Percentiles rank a stretch among this genome's conserved stretches.
Conservation (phyloP, 2,888 invertebrate species). For the Idaea biselata region DNA sequence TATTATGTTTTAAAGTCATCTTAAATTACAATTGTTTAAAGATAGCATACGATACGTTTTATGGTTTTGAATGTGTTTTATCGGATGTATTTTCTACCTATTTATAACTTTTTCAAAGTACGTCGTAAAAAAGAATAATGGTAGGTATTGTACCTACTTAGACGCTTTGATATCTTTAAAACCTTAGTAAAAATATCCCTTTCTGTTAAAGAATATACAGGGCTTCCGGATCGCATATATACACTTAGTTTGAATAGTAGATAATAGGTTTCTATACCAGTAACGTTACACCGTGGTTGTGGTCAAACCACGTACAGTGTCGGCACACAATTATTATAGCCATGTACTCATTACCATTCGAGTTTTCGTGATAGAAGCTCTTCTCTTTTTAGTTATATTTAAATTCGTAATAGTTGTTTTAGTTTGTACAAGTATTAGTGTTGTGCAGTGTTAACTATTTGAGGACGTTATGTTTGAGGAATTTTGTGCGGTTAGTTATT, state of each 20-base stretch:
- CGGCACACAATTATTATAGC: conserved; percentile 27
- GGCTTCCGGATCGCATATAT: conserved; percentile 21
- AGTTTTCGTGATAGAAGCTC: conserved; percentile 39
- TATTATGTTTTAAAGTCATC: neutral
- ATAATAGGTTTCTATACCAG: conserved; percentile 25
- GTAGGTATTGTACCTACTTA: conserved; percentile 10
- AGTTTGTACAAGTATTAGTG: neutral
- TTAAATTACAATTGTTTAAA: conserved; percentile 7
- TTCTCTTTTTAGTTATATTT: conserved; percentile 27
- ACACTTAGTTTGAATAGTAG: conserved; percentile 29
- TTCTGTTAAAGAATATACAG: conserved; percentile 19
- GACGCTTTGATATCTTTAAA: conserved; percentile 6
- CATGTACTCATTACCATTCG: conserved; percentile 42
- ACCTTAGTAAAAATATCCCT: conserved; percentile 21
- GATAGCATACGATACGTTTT: conserved; percentile 3
- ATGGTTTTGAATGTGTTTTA: too few relatives aligned
- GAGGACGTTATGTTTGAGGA: neutral
- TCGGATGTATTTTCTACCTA: too few relatives aligned
- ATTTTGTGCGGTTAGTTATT: neutral
- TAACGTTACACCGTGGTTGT: conserved; percentile 37
- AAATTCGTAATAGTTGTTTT: neutral
- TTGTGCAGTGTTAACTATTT: neutral
- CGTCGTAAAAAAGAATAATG: neutral
- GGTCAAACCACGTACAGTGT: conserved; percentile 36
- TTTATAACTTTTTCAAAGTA: too few relatives aligned